A percentile compares a stretch with the other conserved stretches of the same genome.
These are phyloP conservation scores for Cremastinae sp. DNA, from an alignment of 2,888 invertebrate species.

Conservation along the genomic window DNA sequence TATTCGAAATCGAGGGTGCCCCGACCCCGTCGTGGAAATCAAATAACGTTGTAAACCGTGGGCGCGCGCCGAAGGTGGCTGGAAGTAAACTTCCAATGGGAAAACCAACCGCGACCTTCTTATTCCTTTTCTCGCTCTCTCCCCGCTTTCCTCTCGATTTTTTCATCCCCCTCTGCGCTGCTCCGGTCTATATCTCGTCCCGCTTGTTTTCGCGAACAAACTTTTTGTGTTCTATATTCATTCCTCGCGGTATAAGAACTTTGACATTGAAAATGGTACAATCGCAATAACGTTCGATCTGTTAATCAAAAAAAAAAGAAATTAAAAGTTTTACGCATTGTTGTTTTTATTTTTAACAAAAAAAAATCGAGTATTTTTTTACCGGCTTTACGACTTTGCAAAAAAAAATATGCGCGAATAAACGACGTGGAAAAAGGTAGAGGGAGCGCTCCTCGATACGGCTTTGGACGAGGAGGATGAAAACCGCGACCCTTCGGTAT, in stretches of 20 bases:
- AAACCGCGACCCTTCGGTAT: slow-evolving; percentile 39
- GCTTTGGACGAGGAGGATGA: slow-evolving; percentile 41
- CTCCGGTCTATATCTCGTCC: too few relatives aligned
- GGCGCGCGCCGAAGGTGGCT: slow-evolving; percentile 60
- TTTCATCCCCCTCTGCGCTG: slow-evolving; percentile 33
- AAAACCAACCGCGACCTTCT: slow-evolving; percentile 63
- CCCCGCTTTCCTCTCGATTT: neutral
- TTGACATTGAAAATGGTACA: too few relatives aligned
- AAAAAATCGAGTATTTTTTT: too few relatives aligned
- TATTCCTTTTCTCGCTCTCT: slow-evolving; percentile 26
- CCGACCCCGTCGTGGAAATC: slow-evolving; percentile 73
- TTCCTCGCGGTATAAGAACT: too few relatives aligned
- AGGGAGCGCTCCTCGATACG: slow-evolving; percentile 44
- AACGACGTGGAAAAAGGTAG: slow-evolving; percentile 62
- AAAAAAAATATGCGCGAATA: slow-evolving; percentile 22
- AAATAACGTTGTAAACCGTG: slow-evolving; percentile 67
- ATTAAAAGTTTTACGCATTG: too few relatives aligned
- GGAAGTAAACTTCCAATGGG: slow-evolving; percentile 63
- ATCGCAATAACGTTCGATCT: too few relatives aligned
- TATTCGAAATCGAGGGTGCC: slow-evolving; percentile 54
- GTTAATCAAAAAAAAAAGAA: too few relatives aligned
- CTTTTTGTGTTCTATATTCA: slow-evolving; percentile 64
- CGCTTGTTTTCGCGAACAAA: slow-evolving; percentile 55
- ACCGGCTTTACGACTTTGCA: too few relatives aligned
- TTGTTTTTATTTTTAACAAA: too few relatives aligned